These are phyloP conservation scores for Scaptomyza parva DNA, from an alignment of 2,888 invertebrate genomes.

Conservation along the genomic window DNA sequence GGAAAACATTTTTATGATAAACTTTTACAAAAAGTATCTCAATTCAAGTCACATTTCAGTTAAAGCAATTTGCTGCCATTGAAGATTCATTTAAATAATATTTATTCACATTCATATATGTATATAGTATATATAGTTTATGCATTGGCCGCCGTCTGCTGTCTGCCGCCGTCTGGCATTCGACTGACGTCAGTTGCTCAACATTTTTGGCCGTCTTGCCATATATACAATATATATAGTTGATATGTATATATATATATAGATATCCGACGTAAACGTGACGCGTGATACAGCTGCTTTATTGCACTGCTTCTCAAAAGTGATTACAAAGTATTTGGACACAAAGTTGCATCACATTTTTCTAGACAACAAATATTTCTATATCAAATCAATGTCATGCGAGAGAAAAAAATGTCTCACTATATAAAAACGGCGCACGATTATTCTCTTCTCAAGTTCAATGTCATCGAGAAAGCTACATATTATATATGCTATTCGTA, in stretches of 20 bases:
- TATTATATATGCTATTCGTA: constrained; percentile 31
- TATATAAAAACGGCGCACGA: too few species aligned
- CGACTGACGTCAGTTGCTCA: constrained; percentile 60
- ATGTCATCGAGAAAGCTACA: constrained; percentile 52
- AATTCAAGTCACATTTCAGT: too few species aligned
- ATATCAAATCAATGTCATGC: constrained; percentile 23
- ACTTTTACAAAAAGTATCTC: too few species aligned
- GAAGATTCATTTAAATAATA: constrained; percentile 38
- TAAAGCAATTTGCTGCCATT: too few species aligned
- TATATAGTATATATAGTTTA: constrained; percentile 26
- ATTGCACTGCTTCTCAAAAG: too few species aligned
- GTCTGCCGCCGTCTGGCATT: constrained; percentile 54
- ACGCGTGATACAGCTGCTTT: constrained; percentile 49
- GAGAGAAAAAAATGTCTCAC: constrained; percentile 12
- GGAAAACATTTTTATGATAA: too few species aligned
- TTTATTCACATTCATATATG: constrained; percentile 38
- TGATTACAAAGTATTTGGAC: constrained; percentile 35
- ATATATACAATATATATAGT: not conserved
- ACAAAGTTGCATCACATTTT: constrained; percentile 36
- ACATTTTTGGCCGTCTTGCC: constrained; percentile 13
- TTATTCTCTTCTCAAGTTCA: constrained; percentile 67
- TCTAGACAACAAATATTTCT: constrained; percentile 13
- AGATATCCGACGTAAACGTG: constrained; percentile 37
- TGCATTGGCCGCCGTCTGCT: constrained; percentile 47
- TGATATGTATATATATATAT: too few species aligned